Evolutionary conservation across 2,113 vertebrate species (phyloP), one percentile per base, ranked within the genome.

Genomic region (Mugil cephalus): DNA sequence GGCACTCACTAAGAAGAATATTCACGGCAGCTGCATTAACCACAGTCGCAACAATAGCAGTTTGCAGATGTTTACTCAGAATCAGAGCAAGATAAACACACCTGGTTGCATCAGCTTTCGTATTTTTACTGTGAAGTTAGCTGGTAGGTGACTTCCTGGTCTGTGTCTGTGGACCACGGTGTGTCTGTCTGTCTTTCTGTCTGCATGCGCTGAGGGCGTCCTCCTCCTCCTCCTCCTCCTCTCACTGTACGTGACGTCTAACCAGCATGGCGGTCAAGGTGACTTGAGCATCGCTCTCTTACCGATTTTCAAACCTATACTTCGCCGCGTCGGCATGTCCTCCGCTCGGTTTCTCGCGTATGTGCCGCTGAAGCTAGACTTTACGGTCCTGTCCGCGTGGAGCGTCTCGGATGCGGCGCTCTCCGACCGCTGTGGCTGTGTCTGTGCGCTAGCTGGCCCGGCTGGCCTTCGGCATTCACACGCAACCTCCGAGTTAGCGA

Each of bases 191-290:
- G n/a, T n/a, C n/a, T n/a, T n/a, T n/a, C 24, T 30, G 24, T 39
- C 66, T 10, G 83, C 93, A 91, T 82, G 93, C 88, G 79, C 88
- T 82, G 93, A 92, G 14, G 8, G 46, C 24, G 24, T 30, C 24
- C 40, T 43, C 69, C 75, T 88, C 59, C 67, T 12, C 48, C 47
- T 30, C 24, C 40, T 43, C 69, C 75, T 88, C 59, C 67, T 12
- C 48, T 51, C 55, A 85, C 81, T 89, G 62, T 83, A 43, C 79
- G 87, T 90, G 93, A 95, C 94, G 92, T 95, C 95, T 95, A 87
- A 91, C 88, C 95, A 98, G 95, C 95, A 98, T 98, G 97, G 96
- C 97, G 96, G 96, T 95, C 97, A 98, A 98, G 97, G 97, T 98
- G 97, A 98, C 96, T 98, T 95, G 92, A 87, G 93, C 89, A 88